A percentile compares a stretch with the other conserved stretches of the same genome.
Evolutionary conservation across 92 coral and sea anemone genomes (phyloP).

Genomic region (Umimayanthus chanpuru): DNA sequence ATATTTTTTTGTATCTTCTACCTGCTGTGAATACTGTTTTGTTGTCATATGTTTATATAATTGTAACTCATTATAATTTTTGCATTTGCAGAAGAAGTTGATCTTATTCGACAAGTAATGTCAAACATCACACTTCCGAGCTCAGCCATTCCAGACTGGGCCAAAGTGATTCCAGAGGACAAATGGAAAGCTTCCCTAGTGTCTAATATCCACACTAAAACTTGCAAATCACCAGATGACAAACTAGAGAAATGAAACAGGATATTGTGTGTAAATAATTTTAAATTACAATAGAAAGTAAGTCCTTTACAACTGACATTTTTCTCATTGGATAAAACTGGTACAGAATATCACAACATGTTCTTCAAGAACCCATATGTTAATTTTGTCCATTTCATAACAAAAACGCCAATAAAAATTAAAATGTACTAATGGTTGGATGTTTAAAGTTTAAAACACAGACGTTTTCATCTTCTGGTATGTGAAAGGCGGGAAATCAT

Average conservation of each 20-base stretch:
- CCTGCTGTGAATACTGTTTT: no score
- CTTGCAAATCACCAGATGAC: conserved; percentile 17
- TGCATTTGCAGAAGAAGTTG: conserved; percentile 78
- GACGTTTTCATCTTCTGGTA: no score
- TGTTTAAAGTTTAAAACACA: no score
- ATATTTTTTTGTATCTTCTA: no score
- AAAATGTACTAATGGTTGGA: no score
- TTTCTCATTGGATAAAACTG: not conserved
- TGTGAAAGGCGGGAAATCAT: no score
- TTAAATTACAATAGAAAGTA: not conserved
- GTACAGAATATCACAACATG: not conserved
- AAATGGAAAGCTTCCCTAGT: conserved; percentile 92
- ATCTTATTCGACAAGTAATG: conserved; percentile 92
- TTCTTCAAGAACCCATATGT: no score
- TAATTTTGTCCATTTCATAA: no score
- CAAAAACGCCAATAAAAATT: no score
- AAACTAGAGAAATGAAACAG: conserved; percentile 36
- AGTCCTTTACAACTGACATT: not conserved
- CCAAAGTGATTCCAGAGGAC: conserved; percentile 88
- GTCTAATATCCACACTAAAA: conserved; percentile 55
- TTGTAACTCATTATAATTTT: not conserved
- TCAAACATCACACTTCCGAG: conserved; percentile 82
- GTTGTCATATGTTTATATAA: no score
- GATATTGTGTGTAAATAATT: not conserved
- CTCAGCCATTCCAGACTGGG: conserved; percentile 97